Conservation (phyloP, 2,113 vertebrate species). For the Malurus alboscapulatus region DNA sequence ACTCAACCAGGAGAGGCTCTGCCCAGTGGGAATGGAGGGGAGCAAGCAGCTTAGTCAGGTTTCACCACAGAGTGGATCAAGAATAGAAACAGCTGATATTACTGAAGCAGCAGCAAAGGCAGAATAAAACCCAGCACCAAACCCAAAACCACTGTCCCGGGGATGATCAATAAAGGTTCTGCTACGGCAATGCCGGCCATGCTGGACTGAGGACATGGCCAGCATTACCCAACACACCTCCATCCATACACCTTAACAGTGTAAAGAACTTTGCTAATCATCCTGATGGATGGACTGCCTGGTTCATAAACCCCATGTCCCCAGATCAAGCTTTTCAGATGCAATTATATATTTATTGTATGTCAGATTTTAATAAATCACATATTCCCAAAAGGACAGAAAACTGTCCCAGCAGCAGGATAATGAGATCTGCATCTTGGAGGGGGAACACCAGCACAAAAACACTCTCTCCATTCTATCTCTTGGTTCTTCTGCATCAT, state of each 20-base stretch:
- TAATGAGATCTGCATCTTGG: neutral
- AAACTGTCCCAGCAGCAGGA: neutral
- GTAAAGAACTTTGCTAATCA: neutral
- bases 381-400: neutral
- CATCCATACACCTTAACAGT: rapidly evolving
- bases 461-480: neutral
- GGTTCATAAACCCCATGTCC: too few relatives aligned
- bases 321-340: neutral
- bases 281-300: neutral
- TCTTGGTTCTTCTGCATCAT: neutral
- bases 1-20: neutral
- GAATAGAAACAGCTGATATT: neutral
- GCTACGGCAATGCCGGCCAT: neutral
- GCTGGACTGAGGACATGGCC: rapidly evolving
- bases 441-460: neutral
- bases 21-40: neutral
- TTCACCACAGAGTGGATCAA: rapidly evolving
- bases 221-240: rapidly evolving
- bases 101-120: neutral
- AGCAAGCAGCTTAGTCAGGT: neutral
- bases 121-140: neutral
- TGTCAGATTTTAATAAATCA: neutral
- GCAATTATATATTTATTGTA: neutral
- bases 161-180: neutral
- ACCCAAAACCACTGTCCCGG: neutral